phyloP scores from a whole-genome alignment of 2,888 invertebrate genomes.

The Atrina japonica region DNA sequence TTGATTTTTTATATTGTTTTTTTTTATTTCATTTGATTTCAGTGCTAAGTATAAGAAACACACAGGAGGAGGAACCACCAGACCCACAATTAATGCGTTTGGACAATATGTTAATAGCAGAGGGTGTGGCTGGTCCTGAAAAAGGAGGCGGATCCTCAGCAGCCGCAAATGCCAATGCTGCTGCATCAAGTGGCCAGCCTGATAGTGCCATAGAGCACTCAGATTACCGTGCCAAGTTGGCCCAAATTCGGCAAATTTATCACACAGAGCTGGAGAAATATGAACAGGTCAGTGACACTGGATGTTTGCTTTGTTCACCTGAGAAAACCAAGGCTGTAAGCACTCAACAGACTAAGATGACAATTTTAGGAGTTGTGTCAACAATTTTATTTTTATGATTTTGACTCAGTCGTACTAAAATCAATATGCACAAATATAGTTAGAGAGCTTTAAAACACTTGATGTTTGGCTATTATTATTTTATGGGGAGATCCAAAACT shows the following conservation, averaged over 20 bases:
- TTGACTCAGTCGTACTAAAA: no score
- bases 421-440: no score
- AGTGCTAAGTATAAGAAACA: slow-evolving; percentile 96
- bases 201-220: slow-evolving; percentile 98
- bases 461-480: no score
- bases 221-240: slow-evolving; percentile 98
- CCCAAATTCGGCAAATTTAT: slow-evolving; percentile 99
- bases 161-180: slow-evolving; percentile 78
- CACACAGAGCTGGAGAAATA: slow-evolving; percentile 99
- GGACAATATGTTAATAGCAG: slow-evolving; percentile 98
- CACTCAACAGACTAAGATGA: no score
- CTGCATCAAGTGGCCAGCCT: slow-evolving; percentile 77
- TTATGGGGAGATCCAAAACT: no score
- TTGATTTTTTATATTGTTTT: no score
- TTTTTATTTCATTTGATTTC: no score
- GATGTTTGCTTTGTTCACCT: no score
- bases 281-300: slow-evolving; percentile 87
- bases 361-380: no score
- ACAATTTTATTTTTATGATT: no score
- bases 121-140: slow-evolving; percentile 85
- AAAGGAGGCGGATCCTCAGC: slow-evolving; percentile 79
- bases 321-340: no score
- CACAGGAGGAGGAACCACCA: slow-evolving; percentile 98
- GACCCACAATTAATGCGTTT: slow-evolving; percentile 99
- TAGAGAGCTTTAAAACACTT: no score